phyloP scores from a whole-genome alignment of 2,888 invertebrate genomes.

The Saturnia pavonia region DNA sequence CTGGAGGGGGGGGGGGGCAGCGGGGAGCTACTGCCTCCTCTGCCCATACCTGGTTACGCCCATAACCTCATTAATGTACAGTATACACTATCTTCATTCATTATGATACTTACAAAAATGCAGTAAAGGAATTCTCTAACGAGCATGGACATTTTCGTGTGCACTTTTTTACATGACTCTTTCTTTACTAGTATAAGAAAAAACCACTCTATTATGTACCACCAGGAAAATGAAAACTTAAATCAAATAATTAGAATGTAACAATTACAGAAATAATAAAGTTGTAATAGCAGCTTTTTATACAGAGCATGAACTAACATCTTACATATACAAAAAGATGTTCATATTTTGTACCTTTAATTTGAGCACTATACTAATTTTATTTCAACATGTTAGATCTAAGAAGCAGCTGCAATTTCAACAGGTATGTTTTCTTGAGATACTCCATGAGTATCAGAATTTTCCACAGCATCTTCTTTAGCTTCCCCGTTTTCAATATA shows the following conservation, averaged over 20 bases:
- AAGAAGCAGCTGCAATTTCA: slow-evolving; percentile 72
- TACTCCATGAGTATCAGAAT: slow-evolving; percentile 37
- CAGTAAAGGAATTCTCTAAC: too few relatives aligned
- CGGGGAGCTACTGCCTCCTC: too few relatives aligned
- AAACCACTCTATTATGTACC: background rate
- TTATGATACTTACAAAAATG: too few relatives aligned
- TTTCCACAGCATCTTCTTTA: slow-evolving; percentile 33
- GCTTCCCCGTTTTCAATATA: slow-evolving; percentile 46
- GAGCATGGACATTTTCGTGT: background rate
- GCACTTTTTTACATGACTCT: background rate
- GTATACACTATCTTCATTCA: too few relatives aligned
- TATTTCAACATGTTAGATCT: slow-evolving; percentile 33
- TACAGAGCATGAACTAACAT: background rate
- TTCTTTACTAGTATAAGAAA: background rate
- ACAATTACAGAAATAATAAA: background rate
- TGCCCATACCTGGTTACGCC: too few relatives aligned
- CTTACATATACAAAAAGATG: background rate
- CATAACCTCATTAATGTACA: too few relatives aligned
- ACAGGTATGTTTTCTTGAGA: slow-evolving; percentile 59
- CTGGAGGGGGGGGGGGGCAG: too few relatives aligned
- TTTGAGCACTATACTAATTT: background rate
- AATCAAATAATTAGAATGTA: background rate
- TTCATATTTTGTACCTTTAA: background rate
- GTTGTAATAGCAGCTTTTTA: background rate
- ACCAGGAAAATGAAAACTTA: background rate